Base-by-base conservation (phyloP, 2,113 vertebrate genomes). In the Columba livia region DNA sequence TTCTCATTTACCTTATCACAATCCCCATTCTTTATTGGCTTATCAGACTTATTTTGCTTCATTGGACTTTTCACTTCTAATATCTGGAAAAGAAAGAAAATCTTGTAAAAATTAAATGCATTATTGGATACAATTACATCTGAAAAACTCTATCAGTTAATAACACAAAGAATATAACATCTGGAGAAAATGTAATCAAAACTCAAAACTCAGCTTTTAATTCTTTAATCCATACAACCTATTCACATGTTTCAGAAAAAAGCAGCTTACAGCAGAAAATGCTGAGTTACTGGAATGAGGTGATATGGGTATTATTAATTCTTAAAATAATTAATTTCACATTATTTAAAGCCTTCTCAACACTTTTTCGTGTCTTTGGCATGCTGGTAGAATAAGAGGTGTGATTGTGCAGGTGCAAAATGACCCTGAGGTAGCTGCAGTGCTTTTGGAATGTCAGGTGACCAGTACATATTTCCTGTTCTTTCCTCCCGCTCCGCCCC, bases 41-140 rank as follows among this genome's bases (percentile, higher is more conserved):
- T 99, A 97, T 99, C 99, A 95, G 98, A 98, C 79, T 99, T 99
- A 96, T 94, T 98, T 97, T 99, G 99, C 94, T 99, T 99, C 97
- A 98, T 98, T 94, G 99, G 99, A 96, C 98, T 99, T 97, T 99
- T 99, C 87, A 99, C 98, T 95, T 99, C 99, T 95, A 99, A 98
- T 94, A 99, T 98, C 99, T 99, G 89, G 54, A 96, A 97, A 97
- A 96, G 42, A 91, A 97, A 97, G 67, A 97, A 95, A 85, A 94
- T 36, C 3, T 20, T 28, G 36, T 91, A 71, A 91, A 77, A 73
- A 81, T 83, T 56, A 78, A 89, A 85, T 51, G 50, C 15, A 60
- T 51, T 25, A 56, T 10, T 89, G 32, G 32, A 79, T 58, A 79
- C 16, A 90, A 50, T 14, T 57, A 53, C 11, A 83, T 12, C 60